Conservation (phyloP, 2,888 invertebrate species). For the Ferdinandea cuprea region DNA sequence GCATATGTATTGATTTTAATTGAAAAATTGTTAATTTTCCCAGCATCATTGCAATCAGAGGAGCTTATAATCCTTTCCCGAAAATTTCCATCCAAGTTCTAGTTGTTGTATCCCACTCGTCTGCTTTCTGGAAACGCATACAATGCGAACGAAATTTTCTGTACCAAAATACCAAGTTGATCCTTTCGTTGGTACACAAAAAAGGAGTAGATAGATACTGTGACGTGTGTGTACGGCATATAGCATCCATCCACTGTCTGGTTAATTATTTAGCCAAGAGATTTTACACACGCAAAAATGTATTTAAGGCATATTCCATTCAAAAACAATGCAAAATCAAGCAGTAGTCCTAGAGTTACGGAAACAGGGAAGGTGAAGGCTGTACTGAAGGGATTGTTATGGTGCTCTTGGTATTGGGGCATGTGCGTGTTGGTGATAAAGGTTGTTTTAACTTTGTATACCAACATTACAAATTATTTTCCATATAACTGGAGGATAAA, state of each 20-base stretch:
- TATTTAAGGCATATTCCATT: conserved; percentile 27
- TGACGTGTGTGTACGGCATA: conserved; percentile 18
- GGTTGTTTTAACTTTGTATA: conserved; percentile 15
- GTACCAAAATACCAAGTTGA: conserved; percentile 20
- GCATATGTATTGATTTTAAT: conserved; percentile 82
- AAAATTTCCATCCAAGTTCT: conserved; percentile 14
- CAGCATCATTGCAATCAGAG: conserved; percentile 75
- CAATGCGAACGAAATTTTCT: conserved; percentile 23
- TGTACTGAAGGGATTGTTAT: not conserved
- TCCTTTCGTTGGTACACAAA: conserved; percentile 22
- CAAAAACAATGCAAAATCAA: conserved; percentile 22
- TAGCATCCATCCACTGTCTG: conserved; percentile 27
- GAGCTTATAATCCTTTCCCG: conserved; percentile 35
- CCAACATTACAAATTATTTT: not conserved
- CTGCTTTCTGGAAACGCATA: not conserved
- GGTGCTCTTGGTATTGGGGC: not conserved
- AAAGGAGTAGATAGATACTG: not conserved
- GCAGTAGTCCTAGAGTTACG: not conserved
- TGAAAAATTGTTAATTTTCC: conserved; percentile 83
- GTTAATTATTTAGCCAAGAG: conserved; percentile 39
- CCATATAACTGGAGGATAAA: not conserved
- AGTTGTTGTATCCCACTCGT: conserved; percentile 9
- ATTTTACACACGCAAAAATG: conserved; percentile 39
- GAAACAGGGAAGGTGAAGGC: not conserved
- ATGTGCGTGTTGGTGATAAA: conserved; percentile 11